phyloP scores from a whole-genome alignment of 1,140 invertebrate species.

The Zaprionus lachaisei region DNA sequence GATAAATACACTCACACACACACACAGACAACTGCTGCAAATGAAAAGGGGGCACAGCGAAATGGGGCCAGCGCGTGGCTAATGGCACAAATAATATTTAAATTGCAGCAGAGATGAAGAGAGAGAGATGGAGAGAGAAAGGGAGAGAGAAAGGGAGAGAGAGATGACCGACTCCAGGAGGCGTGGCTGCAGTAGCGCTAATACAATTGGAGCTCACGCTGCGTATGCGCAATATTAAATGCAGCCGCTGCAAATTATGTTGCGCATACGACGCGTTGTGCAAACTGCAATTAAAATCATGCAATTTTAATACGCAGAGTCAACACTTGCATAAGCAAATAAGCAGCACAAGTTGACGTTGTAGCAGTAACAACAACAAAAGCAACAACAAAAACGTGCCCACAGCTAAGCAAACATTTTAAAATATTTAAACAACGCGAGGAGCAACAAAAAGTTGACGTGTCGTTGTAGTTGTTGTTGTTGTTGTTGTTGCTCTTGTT shows the following conservation, averaged over 20 bases:
- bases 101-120: slow-evolving; percentile 26
- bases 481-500: slow-evolving; percentile 19
- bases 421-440: slow-evolving; percentile 75
- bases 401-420: slow-evolving; percentile 80
- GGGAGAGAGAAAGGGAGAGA: background rate
- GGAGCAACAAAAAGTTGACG: slow-evolving; percentile 58
- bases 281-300: slow-evolving; percentile 82
- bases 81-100: slow-evolving; percentile 70
- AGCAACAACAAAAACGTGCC: slow-evolving; percentile 42
- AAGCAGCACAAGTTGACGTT: slow-evolving; percentile 46
- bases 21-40: slow-evolving; percentile 8
- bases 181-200: slow-evolving; percentile 27
- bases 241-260: slow-evolving; percentile 64
- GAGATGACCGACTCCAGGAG: background rate
- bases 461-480: slow-evolving; percentile 52
- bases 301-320: slow-evolving; percentile 75
- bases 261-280: slow-evolving; percentile 60
- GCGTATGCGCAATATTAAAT: slow-evolving; percentile 80
- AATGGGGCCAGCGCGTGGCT: slow-evolving; percentile 22
- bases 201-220: slow-evolving; percentile 35
- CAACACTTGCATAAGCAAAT: slow-evolving; percentile 80
- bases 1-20: slow-evolving; percentile 35
- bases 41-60: slow-evolving; percentile 8
- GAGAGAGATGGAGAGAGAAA: background rate
- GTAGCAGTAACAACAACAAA: background rate